phyloP scores from a whole-genome alignment of 1,140 invertebrate species.

The Danaus melanippus region DNA sequence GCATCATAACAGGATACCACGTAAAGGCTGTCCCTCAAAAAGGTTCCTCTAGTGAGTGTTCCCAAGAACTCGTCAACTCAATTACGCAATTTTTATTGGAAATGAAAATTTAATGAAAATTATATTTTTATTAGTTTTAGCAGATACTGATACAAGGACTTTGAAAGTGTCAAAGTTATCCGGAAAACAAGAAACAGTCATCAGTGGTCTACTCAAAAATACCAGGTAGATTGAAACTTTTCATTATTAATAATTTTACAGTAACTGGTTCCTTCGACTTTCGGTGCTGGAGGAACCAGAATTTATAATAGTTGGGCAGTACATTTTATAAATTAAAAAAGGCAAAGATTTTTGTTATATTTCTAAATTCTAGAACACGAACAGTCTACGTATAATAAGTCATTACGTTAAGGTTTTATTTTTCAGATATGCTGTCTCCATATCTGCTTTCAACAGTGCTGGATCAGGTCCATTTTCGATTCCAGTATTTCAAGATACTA shows the following conservation, averaged over 20 bases:
- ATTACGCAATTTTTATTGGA: too few relatives aligned
- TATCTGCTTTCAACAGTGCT: constrained; percentile 89
- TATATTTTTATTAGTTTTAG: constrained; percentile 29
- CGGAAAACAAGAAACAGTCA: constrained; percentile 49
- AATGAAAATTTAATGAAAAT: background rate
- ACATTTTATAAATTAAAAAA: too few relatives aligned
- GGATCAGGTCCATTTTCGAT: constrained; percentile 88
- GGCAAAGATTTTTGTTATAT: too few relatives aligned
- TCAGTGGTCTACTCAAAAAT: constrained; percentile 55
- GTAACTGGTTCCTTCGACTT: background rate
- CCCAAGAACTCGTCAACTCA: too few relatives aligned
- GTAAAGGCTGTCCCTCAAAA: constrained; percentile 68
- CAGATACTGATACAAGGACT: constrained; percentile 42
- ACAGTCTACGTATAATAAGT: too few relatives aligned
- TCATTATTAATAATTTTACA: constrained; percentile 2
- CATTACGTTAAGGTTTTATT: too few relatives aligned
- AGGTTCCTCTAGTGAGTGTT: constrained; percentile 38
- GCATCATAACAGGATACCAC: constrained; percentile 82
- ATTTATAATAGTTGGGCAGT: too few relatives aligned
- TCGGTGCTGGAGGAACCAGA: background rate
- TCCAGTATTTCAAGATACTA: constrained; percentile 83
- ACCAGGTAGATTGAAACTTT: constrained; percentile 36
- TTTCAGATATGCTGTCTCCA: constrained; percentile 75
- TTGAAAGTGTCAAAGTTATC: constrained; percentile 47
- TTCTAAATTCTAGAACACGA: too few relatives aligned